Percentiles rank a stretch among this genome's conserved stretches.
Conservation (phyloP, 2,113 vertebrate genomes). For the Brevimyrus niger region DNA sequence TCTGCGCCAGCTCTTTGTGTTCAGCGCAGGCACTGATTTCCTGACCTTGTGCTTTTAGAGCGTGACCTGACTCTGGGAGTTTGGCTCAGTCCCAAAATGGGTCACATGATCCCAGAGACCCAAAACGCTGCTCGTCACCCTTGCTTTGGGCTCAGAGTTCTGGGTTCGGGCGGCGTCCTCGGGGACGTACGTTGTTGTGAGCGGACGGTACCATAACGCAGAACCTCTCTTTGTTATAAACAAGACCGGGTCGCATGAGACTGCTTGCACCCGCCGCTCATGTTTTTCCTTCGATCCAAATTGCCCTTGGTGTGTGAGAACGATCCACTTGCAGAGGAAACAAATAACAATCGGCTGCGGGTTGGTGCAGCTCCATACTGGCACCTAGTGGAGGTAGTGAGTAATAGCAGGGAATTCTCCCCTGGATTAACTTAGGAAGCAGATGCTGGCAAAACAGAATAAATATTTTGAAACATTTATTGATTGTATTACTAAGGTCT, state of each 20-base stretch:
- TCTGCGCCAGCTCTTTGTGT: background rate
- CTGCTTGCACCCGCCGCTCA: background rate
- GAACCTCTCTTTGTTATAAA: background rate
- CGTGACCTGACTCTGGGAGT: constrained; percentile 7
- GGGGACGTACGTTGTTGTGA: background rate
- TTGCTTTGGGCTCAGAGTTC: background rate
- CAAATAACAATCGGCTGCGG: background rate
- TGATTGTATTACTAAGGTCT: background rate
- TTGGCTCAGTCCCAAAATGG: constrained; percentile 3
- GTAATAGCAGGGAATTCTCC: background rate
- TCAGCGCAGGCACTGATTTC: background rate
- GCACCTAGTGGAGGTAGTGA: background rate
- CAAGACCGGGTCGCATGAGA: background rate
- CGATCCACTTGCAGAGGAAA: background rate
- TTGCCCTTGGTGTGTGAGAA: constrained; percentile 9
- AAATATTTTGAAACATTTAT: constrained; percentile 5
- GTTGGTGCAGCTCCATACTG: constrained; percentile 8
- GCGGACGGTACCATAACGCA: background rate
- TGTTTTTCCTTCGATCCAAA: constrained; percentile 12
- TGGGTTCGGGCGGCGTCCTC: background rate
- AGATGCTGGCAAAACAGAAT: background rate
- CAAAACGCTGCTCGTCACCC: background rate
- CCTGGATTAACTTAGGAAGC: background rate
- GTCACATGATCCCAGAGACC: background rate
- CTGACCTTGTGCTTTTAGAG: constrained; percentile 3